phyloP scores from a whole-genome alignment of 2,888 invertebrate species.

The Xestoiulus laeticollis region DNA sequence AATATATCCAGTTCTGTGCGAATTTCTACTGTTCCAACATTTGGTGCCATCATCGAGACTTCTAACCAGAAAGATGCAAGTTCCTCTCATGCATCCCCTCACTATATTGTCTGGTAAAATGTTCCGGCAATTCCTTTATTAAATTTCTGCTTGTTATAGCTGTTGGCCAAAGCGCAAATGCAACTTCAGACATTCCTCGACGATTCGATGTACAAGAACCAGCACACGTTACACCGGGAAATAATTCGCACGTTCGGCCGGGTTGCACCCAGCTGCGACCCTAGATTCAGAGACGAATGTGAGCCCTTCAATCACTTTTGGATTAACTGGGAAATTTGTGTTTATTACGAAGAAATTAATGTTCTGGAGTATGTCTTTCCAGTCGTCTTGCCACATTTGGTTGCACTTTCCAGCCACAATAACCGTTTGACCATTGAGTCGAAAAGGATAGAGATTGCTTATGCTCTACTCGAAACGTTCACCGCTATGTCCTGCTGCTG shows the following conservation, averaged over 20 bases:
- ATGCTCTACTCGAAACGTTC: conserved; percentile 73
- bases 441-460: conserved; percentile 70
- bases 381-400: conserved; percentile 73
- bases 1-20: conserved; percentile 67
- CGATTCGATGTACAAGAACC: conserved; percentile 64
- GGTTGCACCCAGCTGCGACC: conserved; percentile 71
- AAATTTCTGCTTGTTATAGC: conserved; percentile 58
- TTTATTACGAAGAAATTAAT: neutral
- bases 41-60: conserved; percentile 70
- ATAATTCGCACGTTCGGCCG: conserved; percentile 72
- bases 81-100: conserved; percentile 47
- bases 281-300: conserved; percentile 73
- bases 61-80: conserved; percentile 65
- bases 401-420: conserved; percentile 69
- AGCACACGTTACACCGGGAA: conserved; percentile 68
- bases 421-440: conserved; percentile 69
- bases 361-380: neutral
- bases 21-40: conserved; percentile 72
- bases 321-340: neutral
- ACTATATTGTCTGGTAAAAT: neutral
- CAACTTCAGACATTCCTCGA: conserved; percentile 65
- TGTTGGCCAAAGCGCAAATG: conserved; percentile 65
- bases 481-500: conserved; percentile 68
- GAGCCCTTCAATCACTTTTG: conserved; percentile 58
- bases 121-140: neutral